Evolutionary conservation across 2,797 vertebrate genomes (phyloP).

Genomic region (Helostoma temminkii): DNA sequence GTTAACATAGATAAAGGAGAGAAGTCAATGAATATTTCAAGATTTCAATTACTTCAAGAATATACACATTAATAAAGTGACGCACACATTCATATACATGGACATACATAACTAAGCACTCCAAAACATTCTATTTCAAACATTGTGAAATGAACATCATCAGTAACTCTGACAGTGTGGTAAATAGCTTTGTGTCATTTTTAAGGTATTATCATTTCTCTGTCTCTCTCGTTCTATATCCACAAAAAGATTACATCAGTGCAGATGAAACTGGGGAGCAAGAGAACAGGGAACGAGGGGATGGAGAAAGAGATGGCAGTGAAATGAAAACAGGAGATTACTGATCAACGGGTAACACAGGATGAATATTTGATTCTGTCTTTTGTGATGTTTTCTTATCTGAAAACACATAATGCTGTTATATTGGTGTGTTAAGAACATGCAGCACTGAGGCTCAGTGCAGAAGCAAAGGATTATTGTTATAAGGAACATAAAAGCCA

Average conservation of each 20-base stretch:
- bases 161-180: slow-evolving; percentile 41
- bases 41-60: slow-evolving; percentile 30
- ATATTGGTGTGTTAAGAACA: slow-evolving; percentile 54
- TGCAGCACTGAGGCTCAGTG: slow-evolving; percentile 29
- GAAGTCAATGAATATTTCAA: slow-evolving; percentile 35
- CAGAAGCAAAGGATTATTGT: slow-evolving; percentile 50
- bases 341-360: slow-evolving; percentile 64
- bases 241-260: slow-evolving; percentile 65
- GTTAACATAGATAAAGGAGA: slow-evolving; percentile 51
- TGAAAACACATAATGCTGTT: slow-evolving; percentile 61
- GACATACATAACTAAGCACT: neutral
- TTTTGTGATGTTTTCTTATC: slow-evolving; percentile 72
- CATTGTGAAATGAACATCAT: slow-evolving; percentile 51
- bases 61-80: slow-evolving; percentile 9
- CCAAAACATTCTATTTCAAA: slow-evolving; percentile 30
- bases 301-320: slow-evolving; percentile 25
- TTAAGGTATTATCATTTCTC: slow-evolving; percentile 66
- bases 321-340: slow-evolving; percentile 81
- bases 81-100: neutral
- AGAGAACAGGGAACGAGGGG: slow-evolving; percentile 45
- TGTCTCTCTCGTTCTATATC: slow-evolving; percentile 48
- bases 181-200: slow-evolving; percentile 64
- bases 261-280: slow-evolving; percentile 54
- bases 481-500: slow-evolving; percentile 44
- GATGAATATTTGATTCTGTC: slow-evolving; percentile 74